Evolutionary conservation across 2,797 vertebrate genomes (phyloP).

Genomic region (Takifugu rubripes): DNA sequence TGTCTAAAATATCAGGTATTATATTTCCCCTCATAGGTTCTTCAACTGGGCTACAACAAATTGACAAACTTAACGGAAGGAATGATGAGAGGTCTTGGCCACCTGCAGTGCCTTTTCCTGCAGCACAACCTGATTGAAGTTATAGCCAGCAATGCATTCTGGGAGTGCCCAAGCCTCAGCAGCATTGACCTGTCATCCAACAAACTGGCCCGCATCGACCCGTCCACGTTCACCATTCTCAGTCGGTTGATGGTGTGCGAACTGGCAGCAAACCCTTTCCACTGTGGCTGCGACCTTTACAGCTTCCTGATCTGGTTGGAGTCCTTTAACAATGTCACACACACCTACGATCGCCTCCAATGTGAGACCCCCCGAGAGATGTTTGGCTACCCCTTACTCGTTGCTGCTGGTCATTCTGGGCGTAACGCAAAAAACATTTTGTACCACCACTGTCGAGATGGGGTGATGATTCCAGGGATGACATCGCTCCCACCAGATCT

Average conservation of each 20-base stretch:
- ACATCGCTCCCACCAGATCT: conserved; percentile 85
- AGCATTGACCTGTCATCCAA: conserved; percentile 98
- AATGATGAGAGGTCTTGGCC: conserved; percentile 92
- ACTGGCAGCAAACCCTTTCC: conserved; percentile 96
- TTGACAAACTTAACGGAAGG: conserved; percentile 95
- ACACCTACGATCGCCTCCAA: conserved; percentile 96
- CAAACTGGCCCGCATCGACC: conserved; percentile 89
- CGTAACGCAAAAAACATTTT: conserved; percentile 92
- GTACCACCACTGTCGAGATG: conserved; percentile 89
- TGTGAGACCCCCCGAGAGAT: conserved; percentile 94
- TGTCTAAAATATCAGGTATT: not conserved
- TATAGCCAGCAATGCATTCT: conserved; percentile 90
- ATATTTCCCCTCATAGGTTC: conserved; percentile 67
- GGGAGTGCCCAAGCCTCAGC: conserved; percentile 93
- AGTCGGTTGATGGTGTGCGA: conserved; percentile 93
- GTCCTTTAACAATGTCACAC: conserved; percentile 95
- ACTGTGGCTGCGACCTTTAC: conserved; percentile 94
- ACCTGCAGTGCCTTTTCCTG: conserved; percentile 94
- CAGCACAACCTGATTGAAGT: conserved; percentile 98
- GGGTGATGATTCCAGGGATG: conserved; percentile 87
- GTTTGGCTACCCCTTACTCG: conserved; percentile 86
- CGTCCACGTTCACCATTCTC: conserved; percentile 87
- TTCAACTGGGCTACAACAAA: conserved; percentile 97
- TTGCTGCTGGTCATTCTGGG: conserved; percentile 80
- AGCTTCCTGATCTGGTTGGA: conserved; percentile 92